Percentiles rank a stretch among this genome's conserved stretches.
These are phyloP conservation scores for Hydroisotoma schaefferi DNA, from an alignment of 2,888 invertebrate species.

Conservation along the genomic window DNA sequence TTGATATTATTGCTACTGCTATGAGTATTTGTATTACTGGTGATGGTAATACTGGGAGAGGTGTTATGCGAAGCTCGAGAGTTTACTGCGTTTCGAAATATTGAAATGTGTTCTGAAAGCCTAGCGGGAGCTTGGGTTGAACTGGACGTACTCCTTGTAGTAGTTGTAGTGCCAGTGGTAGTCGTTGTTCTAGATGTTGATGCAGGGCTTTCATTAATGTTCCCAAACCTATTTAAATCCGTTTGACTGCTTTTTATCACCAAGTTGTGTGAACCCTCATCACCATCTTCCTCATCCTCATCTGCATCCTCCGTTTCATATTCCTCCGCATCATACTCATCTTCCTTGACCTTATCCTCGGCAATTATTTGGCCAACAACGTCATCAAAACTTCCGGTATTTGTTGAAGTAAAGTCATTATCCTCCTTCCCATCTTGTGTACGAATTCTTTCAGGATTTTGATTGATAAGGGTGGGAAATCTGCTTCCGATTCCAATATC, in stretches of 20 bases:
- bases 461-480: not conserved
- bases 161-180: constrained; percentile 20
- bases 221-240: not conserved
- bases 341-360: constrained; percentile 16
- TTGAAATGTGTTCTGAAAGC: not conserved
- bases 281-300: constrained; percentile 23
- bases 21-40: not conserved
- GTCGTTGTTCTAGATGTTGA: constrained; percentile 14
- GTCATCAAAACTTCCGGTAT: constrained; percentile 36
- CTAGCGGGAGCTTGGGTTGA: constrained; percentile 1
- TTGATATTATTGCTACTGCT: not conserved
- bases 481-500: too few species aligned
- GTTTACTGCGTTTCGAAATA: not conserved
- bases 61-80: not conserved
- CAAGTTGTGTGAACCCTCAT: constrained; percentile 19
- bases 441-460: too few species aligned
- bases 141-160: constrained; percentile 2
- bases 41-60: not conserved
- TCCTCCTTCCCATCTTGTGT: constrained; percentile 1
- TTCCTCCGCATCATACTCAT: constrained; percentile 22
- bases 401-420: not conserved
- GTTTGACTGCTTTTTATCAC: constrained; percentile 28
- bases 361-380: constrained; percentile 13
- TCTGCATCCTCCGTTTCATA: constrained; percentile 32
- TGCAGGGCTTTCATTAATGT: not conserved